phyloP scores from a whole-genome alignment of 2,113 vertebrate genomes.

The Myrmecophaga tridactyla region DNA sequence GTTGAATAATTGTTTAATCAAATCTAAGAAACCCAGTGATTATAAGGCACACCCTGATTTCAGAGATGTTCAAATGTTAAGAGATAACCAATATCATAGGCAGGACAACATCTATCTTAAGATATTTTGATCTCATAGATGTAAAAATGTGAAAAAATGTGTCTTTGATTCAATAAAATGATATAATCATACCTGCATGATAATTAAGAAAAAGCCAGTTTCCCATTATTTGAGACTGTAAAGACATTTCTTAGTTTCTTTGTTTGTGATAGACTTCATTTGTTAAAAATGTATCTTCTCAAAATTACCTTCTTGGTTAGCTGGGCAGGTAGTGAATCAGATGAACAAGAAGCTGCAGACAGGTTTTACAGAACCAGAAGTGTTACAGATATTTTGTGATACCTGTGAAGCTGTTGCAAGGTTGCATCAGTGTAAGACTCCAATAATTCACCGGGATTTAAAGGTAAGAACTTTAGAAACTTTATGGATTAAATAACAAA shows the following conservation, averaged over 20 bases:
- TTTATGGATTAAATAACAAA: background rate
- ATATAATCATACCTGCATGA: background rate
- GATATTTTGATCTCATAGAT: background rate
- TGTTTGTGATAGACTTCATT: background rate
- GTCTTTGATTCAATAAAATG: background rate
- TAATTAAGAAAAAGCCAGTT: background rate
- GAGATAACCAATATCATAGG: background rate
- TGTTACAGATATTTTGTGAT: slow-evolving; percentile 95
- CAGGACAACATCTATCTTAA: background rate
- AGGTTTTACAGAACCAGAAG: slow-evolving; percentile 93
- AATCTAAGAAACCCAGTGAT: background rate
- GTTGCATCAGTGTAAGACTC: slow-evolving; percentile 97
- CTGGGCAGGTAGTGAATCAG: slow-evolving; percentile 97
- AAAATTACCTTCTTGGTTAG: slow-evolving; percentile 78
- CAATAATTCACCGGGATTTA: slow-evolving; percentile 95
- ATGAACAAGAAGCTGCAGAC: slow-evolving; percentile 96
- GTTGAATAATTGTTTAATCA: background rate
- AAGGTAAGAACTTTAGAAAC: slow-evolving; percentile 85
- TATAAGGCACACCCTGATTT: background rate
- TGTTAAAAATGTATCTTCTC: background rate
- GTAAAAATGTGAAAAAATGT: background rate
- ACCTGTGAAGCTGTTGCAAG: slow-evolving; percentile 96
- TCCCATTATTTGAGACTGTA: background rate
- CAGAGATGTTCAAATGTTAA: slow-evolving; percentile 21
- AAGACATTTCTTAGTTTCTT: background rate